These are phyloP conservation scores for Drosophila lacertosa DNA, from an alignment of 1,140 invertebrate genomes.

Conservation along the genomic window DNA sequence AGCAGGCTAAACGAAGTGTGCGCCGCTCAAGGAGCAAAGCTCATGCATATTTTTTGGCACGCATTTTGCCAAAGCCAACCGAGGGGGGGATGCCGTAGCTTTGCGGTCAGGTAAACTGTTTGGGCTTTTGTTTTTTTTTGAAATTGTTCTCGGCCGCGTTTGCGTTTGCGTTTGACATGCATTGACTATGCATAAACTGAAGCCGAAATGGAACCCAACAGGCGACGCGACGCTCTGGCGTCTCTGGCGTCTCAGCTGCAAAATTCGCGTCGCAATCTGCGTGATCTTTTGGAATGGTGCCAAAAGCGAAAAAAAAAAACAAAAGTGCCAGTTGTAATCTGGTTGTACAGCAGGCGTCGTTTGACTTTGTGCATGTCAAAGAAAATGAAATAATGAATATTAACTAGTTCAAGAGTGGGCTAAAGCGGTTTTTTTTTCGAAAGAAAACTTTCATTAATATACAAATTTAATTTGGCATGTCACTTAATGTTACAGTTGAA, in stretches of 20 bases:
- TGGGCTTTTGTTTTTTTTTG: conserved; percentile 69
- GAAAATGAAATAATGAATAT: conserved; percentile 69
- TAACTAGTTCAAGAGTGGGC: conserved; percentile 38
- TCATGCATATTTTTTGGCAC: conserved; percentile 68
- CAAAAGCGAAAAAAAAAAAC: conserved; percentile 39
- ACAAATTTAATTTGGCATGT: background rate
- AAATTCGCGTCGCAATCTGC: conserved; percentile 64
- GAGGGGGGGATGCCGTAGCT: background rate
- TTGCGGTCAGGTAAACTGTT: conserved; percentile 73
- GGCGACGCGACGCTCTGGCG: conserved; percentile 45
- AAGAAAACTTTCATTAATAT: conserved; percentile 1
- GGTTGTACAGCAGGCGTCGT: conserved; percentile 31
- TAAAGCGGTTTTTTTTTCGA: background rate
- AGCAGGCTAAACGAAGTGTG: conserved; percentile 53
- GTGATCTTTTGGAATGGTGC: conserved; percentile 65
- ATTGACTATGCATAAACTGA: conserved; percentile 70
- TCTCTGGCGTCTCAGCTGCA: conserved; percentile 54
- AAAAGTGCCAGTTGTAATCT: conserved; percentile 50
- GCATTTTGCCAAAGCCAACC: conserved; percentile 42
- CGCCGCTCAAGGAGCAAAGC: conserved; percentile 31
- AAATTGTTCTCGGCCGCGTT: conserved; percentile 56
- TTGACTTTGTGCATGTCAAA: conserved; percentile 70
- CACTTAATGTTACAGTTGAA: background rate
- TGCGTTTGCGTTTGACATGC: conserved; percentile 75
- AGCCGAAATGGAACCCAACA: conserved; percentile 10